Conservation (phyloP, 2,888 invertebrate genomes). For the Synanthedon myopaeformis region DNA sequence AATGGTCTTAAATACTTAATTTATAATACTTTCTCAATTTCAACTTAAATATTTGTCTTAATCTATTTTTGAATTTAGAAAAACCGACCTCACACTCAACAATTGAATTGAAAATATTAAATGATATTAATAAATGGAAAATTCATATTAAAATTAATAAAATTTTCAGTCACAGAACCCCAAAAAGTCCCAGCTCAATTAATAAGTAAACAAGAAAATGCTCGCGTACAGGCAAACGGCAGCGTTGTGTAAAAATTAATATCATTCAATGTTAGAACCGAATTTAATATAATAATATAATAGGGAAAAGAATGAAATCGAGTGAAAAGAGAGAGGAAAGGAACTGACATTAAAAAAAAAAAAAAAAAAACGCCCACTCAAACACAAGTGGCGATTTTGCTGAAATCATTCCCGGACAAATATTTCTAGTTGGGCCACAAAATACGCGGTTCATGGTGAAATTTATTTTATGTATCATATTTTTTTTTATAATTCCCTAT, state of each 20-base stretch:
- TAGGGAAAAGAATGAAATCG: constrained; percentile 14
- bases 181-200: constrained; percentile 9
- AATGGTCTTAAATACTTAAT: too few relatives aligned
- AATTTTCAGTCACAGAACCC: too few relatives aligned
- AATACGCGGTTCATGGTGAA: constrained; percentile 6
- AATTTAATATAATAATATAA: background rate
- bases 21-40: too few relatives aligned
- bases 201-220: constrained; percentile 9
- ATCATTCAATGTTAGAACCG: constrained; percentile 9
- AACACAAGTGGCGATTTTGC: constrained; percentile 40
- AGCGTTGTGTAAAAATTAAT: constrained; percentile 27
- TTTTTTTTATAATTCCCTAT: too few relatives aligned
- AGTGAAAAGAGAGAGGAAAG: constrained; percentile 12
- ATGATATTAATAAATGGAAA: too few relatives aligned
- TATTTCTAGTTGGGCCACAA: constrained; percentile 18
- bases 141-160: too few relatives aligned
- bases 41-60: too few relatives aligned
- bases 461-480: too few relatives aligned
- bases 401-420: constrained; percentile 47
- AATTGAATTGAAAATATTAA: too few relatives aligned
- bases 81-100: too few relatives aligned
- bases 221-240: constrained; percentile 1
- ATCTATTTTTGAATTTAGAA: too few relatives aligned
- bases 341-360: constrained; percentile 14
- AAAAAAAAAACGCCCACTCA: constrained; percentile 20